Conservation (phyloP, 2,113 vertebrate species). For the Silurus meridionalis region DNA sequence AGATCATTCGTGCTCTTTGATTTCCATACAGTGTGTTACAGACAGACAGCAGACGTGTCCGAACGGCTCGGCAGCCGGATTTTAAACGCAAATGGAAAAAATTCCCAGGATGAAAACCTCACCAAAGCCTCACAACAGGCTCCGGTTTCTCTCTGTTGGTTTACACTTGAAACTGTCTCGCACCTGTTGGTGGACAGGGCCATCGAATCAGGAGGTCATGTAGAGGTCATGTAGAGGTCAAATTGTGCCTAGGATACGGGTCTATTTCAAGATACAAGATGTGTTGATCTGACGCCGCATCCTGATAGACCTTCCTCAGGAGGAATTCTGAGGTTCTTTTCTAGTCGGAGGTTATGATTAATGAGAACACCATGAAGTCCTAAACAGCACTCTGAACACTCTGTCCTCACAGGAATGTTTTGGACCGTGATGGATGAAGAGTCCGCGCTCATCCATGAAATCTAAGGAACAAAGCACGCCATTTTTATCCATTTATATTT, state of each 20-base stretch:
- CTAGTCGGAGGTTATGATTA: background rate
- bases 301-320: background rate
- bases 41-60: background rate
- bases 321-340: background rate
- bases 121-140: slow-evolving; percentile 18
- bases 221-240: slow-evolving; percentile 39
- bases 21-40: background rate
- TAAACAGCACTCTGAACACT: background rate
- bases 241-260: background rate
- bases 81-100: background rate
- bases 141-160: slow-evolving; percentile 14
- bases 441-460: background rate
- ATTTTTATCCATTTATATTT: too few relatives aligned
- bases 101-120: background rate
- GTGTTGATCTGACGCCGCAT: background rate
- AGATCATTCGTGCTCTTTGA: background rate
- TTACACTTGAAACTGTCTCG: slow-evolving; percentile 37
- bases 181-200: slow-evolving; percentile 51
- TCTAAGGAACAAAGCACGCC: background rate
- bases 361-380: background rate
- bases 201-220: slow-evolving; percentile 13
- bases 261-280: too few relatives aligned
- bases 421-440: too few relatives aligned
- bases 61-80: background rate
- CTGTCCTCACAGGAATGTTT: too few relatives aligned